Base-by-base conservation (phyloP, 2,797 vertebrate genomes). In the Melanogrammus aeglefinus region DNA sequence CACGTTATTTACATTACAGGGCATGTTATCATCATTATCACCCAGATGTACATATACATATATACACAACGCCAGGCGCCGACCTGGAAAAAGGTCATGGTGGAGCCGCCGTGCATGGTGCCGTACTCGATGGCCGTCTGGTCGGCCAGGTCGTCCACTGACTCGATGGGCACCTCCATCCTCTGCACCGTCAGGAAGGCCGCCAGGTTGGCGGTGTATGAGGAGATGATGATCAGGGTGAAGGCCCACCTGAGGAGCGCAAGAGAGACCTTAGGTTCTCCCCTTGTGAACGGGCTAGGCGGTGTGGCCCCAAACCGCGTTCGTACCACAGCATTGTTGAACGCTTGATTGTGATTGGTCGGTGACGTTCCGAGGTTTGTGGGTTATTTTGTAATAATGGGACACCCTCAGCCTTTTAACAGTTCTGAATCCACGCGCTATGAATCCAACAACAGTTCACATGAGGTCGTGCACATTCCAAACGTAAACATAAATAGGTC, bases 21-120 rank as follows among this genome's bases (percentile, higher is more conserved):
- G 69, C 13, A 6, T 14, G 29, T 31, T 14, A 31, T 71, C 14
- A 10, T 33, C 13, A 29, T 16, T 1, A 29, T 2, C 66, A 24
- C 13, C 24, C 66, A 29, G 10, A 70, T 24, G 21, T 57, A 29
- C 29, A 27, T 41, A 24, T 70, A 1, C 66, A 29, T 13, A 13
- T 24, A 57, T 57, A 39, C 18, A 27, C 33, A 69, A 57, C 9
- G n/a, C 8, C 75, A 33, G 8, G 24, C 10, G n/a, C 89, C 88
- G 85, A 99, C 98, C 96, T 98, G 96, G 89, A 99, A 99, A 91
- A 99, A 99, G 82, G 97, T 99, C 98, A 99, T 99, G 80, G 96
- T 99, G 91, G 97, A 99, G 79, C 98, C 98, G 1, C 97, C 97
- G 0, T 99, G 97, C 92, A 99, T 99, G 81, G 97, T 98, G 91